Evolutionary conservation across 2,888 invertebrate species (phyloP).

Genomic region (Cataglyphis cursor): DNA sequence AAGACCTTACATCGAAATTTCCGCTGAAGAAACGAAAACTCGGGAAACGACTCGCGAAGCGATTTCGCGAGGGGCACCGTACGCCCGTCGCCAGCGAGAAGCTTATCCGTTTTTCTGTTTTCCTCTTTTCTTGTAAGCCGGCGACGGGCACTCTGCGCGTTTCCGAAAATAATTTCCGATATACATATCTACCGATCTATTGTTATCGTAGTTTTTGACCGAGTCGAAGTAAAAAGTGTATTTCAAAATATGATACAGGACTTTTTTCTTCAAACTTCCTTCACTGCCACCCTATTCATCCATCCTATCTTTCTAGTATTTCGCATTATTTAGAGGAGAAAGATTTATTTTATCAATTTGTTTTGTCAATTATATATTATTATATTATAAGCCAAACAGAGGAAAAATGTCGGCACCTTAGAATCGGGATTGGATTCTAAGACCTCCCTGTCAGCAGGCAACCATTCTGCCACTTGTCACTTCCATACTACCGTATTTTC

Average conservation of each 20-base stretch:
- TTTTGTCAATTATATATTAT: too few relatives aligned
- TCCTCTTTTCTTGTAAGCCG: conserved; percentile 57
- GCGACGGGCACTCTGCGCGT: conserved; percentile 64
- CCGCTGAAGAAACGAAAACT: conserved; percentile 55
- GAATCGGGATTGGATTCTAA: too few relatives aligned
- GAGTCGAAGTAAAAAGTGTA: conserved; percentile 86
- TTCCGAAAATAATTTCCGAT: conserved; percentile 81
- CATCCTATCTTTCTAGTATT: background rate
- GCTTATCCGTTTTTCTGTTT: conserved; percentile 57
- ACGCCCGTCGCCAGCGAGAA: conserved; percentile 48
- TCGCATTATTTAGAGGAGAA: background rate
- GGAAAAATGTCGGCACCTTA: too few relatives aligned
- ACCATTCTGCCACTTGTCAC: too few relatives aligned
- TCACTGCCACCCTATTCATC: background rate
- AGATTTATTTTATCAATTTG: too few relatives aligned
- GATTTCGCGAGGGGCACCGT: conserved; percentile 47
- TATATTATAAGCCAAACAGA: too few relatives aligned
- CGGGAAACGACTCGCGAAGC: conserved; percentile 32
- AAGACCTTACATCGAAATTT: conserved; percentile 73
- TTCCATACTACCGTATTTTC: background rate
- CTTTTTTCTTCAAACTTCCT: conserved; percentile 46
- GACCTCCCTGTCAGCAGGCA: too few relatives aligned
- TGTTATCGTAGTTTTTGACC: conserved; percentile 86
- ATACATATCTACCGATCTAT: conserved; percentile 86
- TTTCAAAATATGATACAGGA: conserved; percentile 81